Percentiles rank a stretch among this genome's conserved stretches.
These are phyloP conservation scores for Tragulus kanchil DNA, from an alignment of 2,113 vertebrate genomes.

Conservation along the genomic window DNA sequence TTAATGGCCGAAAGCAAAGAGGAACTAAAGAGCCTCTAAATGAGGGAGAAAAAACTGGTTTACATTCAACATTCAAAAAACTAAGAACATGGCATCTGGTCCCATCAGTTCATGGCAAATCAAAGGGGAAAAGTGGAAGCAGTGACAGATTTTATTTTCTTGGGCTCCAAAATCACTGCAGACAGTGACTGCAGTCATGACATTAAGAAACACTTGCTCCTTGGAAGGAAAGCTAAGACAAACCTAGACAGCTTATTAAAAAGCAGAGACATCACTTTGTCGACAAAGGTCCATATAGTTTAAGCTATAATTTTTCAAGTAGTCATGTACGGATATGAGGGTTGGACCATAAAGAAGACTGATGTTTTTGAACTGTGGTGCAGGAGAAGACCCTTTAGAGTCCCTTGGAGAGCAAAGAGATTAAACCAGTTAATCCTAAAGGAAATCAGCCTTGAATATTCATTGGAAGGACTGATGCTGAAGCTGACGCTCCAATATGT, in stretches of 20 bases:
- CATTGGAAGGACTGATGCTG: not conserved
- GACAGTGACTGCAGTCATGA: not conserved
- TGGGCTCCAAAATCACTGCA: not conserved
- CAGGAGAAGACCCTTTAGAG: not conserved
- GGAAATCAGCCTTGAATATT: not conserved
- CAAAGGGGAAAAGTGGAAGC: not conserved
- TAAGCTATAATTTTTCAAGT: not conserved
- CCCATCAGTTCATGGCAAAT: not conserved
- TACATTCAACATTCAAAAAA: not conserved
- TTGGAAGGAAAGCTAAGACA: not conserved
- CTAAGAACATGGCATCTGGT: not conserved
- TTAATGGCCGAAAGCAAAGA: not conserved
- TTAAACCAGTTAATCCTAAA: not conserved
- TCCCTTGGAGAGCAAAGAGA: not conserved
- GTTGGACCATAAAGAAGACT: not conserved
- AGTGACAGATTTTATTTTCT: not conserved
- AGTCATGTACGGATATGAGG: not conserved
- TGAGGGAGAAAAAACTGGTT: not conserved
- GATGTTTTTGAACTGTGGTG: not conserved
- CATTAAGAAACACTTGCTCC: not conserved
- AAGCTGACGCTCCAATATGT: not conserved
- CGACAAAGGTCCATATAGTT: not conserved
- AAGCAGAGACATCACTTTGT: not conserved
- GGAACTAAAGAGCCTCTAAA: not conserved
- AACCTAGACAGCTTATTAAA: not conserved